These are phyloP conservation scores for Epistrophella euchroma DNA, from an alignment of 2,888 invertebrate species.

Conservation along the genomic window DNA sequence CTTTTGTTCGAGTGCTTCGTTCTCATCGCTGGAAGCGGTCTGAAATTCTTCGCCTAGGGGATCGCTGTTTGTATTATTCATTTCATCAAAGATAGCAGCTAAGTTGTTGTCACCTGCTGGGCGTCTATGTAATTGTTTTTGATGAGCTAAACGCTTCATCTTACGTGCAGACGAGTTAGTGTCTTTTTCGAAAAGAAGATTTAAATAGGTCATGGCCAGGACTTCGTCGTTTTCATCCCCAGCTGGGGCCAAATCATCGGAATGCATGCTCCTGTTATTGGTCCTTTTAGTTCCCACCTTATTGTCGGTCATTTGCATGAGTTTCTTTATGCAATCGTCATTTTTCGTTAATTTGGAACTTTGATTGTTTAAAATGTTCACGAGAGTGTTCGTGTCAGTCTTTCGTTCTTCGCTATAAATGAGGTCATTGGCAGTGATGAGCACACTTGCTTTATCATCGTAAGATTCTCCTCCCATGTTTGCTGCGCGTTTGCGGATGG, in stretches of 20 bases:
- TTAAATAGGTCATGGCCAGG: constrained; percentile 79
- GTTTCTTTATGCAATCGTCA: constrained; percentile 77
- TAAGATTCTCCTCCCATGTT: constrained; percentile 26
- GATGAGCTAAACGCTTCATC: constrained; percentile 29
- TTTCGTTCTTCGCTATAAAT: constrained; percentile 79
- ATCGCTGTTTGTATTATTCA: constrained; percentile 54
- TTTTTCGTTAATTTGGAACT: constrained; percentile 77
- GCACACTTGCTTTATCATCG: constrained; percentile 70
- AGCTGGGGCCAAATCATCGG: constrained; percentile 66
- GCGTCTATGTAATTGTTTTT: constrained; percentile 41
- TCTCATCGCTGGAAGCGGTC: constrained; percentile 81
- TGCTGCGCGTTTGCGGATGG: constrained; percentile 69
- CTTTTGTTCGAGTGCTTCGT: constrained; percentile 78
- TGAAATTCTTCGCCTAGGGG: constrained; percentile 80
- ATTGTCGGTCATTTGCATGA: constrained; percentile 72
- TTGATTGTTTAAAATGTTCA: constrained; percentile 76
- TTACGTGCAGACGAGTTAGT: constrained; percentile 68
- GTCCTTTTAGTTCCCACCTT: constrained; percentile 63
- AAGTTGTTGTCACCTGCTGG: constrained; percentile 55
- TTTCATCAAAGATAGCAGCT: constrained; percentile 57
- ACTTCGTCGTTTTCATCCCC: constrained; percentile 70
- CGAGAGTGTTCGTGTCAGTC: constrained; percentile 79
- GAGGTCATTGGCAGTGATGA: constrained; percentile 80
- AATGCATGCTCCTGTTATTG: constrained; percentile 47
- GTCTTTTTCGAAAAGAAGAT: constrained; percentile 79